Base-by-base conservation (phyloP, 2,113 vertebrate species). In the Takifugu flavidus region DNA sequence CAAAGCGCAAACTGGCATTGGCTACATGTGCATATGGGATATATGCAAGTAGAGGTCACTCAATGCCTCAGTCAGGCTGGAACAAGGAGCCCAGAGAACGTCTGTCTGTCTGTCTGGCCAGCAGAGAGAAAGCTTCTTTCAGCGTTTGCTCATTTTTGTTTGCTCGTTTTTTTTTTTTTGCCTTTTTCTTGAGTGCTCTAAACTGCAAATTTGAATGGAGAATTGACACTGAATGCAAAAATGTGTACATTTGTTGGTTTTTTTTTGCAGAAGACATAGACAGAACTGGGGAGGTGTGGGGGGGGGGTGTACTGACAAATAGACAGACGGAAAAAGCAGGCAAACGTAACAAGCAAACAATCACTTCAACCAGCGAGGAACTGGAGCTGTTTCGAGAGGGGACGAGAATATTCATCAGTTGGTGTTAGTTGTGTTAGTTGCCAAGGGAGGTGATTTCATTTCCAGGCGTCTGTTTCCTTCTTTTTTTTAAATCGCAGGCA, bases 11-110 rank as follows among this genome's bases (percentile, higher is more conserved):
- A 70, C 74, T 74, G 86, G 85, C 88, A 89, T 89, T 85, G 86
- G 88, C 85, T 85, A 88, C 88, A 77, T 87, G 78, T 86, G 83
- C 86, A 89, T 89, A 89, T 85, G 45, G n/a, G n/a, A 64, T 56
- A 86, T 88, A 89, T 87, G 88, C 88, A 84, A 75, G 88, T 88
- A 82, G 88, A 58, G 75, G 81, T 89, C 86, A 88, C 88, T 89
- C 85, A 88, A 89, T 87, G 84, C 86, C 82, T 78, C 55, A 56
- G 63, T 87, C 73, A 59, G 88, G 82, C 84, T 65, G 55, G 39
- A 82, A 84, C 80, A 79, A 75, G 73, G 71, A 83, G 77, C 80
- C 70, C 81, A 79, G 58, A 75, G 59, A 77, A 82, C 65, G 79
- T 84, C 85, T 87, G 85, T 86, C 85, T 87, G 85, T 86, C 83